These are phyloP conservation scores for Calosoma granatense DNA, from an alignment of 1,140 invertebrate species.

Conservation along the genomic window DNA sequence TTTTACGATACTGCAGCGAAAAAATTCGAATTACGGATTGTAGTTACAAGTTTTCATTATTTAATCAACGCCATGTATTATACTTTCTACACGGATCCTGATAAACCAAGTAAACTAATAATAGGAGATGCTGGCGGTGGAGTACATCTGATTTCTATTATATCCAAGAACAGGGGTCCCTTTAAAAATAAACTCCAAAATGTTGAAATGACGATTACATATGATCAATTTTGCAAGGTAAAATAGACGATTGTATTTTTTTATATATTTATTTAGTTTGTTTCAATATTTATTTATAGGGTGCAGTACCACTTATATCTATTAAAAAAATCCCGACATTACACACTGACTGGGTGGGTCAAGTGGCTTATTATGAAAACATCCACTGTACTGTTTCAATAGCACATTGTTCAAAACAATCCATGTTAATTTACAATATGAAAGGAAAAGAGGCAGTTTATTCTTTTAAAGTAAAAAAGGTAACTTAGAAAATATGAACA, in stretches of 20 bases:
- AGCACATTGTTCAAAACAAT: conserved; percentile 35
- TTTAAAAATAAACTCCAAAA: conserved; percentile 50
- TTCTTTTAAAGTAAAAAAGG: conserved; percentile 3
- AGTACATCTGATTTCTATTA: conserved; percentile 49
- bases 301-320: not conserved
- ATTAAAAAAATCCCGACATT: conserved; percentile 36
- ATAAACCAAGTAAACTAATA: conserved; percentile 48
- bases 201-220: conserved; percentile 44
- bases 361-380: conserved; percentile 49
- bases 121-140: conserved; percentile 55
- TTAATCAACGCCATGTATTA: conserved; percentile 51
- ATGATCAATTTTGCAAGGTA: conserved; percentile 43
- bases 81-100: conserved; percentile 43
- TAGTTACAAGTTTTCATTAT: conserved; percentile 44
- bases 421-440: conserved; percentile 26
- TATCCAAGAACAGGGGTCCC: conserved; percentile 44
- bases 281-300: too few relatives aligned
- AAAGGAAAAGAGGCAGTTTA: conserved; percentile 16
- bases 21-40: conserved; percentile 53
- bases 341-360: conserved; percentile 51
- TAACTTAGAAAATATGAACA: not conserved
- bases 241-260: not conserved
- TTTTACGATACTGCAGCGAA: conserved; percentile 62
- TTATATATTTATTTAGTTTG: not conserved
- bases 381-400: conserved; percentile 43